Base-by-base conservation (phyloP, 2,888 invertebrate species). In the Serripes groenlandicus region DNA sequence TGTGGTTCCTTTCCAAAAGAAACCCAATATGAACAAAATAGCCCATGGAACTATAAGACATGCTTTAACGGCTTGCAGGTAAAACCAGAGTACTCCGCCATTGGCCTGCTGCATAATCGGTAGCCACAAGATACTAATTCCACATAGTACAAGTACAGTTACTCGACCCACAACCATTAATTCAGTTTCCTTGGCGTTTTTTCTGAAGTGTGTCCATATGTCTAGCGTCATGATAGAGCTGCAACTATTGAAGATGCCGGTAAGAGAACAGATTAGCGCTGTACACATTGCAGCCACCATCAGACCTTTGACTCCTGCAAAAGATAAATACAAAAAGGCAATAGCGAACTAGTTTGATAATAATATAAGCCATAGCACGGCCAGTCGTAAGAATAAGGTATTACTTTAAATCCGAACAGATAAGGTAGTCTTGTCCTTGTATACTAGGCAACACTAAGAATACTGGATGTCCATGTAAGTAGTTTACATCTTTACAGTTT, bases 141-240 rank as follows among this genome's bases (percentile, higher is more conserved):
- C 35, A 34, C 32, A 35, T n/a, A 69, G 21, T 15, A 69, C 18
- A 5, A 69, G 56, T 0, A 94, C 92, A 73, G 92, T 92, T n/a
- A 93, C 87, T 72, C 94, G 90, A 23, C 94, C 93, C 56, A 94
- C 93, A 23, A 94, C 88, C 94, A 94, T 93, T 42, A 93, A 90
- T 71, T 94, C 94, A 18, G 58, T 58, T 15, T 93, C 91, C 9
- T 81, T 82, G n/a, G 92, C 87, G 26, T 88, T 76, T 52, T 81
- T 83, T 32, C 93, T 62, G 71, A 93, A 86, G 34, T 90, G 78
- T 35, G 86, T 82, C 93, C 95, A 96, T 81, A 96, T 94, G 89
- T 96, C 96, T 90, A 96, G 95, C 2, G 96, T 96, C 90, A 96
- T 95, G 78, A 96, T 93, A 4, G 95, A 95, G 68, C 95, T 95